phyloP scores from a whole-genome alignment of 2,888 invertebrate genomes.

The Eretmocerus hayati region DNA sequence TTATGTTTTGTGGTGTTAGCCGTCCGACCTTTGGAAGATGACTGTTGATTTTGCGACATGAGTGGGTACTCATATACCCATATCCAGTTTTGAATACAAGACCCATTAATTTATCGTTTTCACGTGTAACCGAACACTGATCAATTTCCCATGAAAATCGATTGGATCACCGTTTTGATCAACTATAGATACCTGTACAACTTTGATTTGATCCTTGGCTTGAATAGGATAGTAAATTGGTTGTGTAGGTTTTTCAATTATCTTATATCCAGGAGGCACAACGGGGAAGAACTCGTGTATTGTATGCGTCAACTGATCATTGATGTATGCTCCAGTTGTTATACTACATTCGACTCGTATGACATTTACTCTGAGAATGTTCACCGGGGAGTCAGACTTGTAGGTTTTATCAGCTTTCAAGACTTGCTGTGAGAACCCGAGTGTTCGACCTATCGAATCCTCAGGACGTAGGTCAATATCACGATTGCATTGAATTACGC shows the following conservation, averaged over 20 bases:
- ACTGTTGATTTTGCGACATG: too few species aligned
- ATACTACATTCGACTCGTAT: constrained; percentile 19
- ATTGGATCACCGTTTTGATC: constrained; percentile 25
- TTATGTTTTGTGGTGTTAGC: too few species aligned
- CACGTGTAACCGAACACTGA: constrained; percentile 23
- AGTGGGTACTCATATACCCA: too few species aligned
- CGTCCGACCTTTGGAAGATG: too few species aligned
- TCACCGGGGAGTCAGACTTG: constrained; percentile 8
- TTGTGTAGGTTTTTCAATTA: too few species aligned
- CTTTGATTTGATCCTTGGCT: too few species aligned
- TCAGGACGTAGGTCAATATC: too few species aligned
- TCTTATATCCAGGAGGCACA: too few species aligned
- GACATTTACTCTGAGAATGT: constrained; percentile 12
- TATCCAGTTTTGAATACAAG: neutral
- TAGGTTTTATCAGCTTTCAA: constrained; percentile 12
- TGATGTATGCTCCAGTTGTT: constrained; percentile 14
- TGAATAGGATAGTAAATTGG: too few species aligned
- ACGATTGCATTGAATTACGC: too few species aligned
- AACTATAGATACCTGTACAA: constrained; percentile 23
- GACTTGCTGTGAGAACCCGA: constrained; percentile 18
- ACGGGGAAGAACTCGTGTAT: constrained; percentile 5
- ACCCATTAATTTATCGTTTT: neutral
- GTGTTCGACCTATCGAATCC: constrained; percentile 18
- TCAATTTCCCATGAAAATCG: constrained; percentile 25
- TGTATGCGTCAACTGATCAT: constrained; percentile 5